Conservation (phyloP, 2,888 invertebrate genomes). For the Polymixis flavicincta region DNA sequence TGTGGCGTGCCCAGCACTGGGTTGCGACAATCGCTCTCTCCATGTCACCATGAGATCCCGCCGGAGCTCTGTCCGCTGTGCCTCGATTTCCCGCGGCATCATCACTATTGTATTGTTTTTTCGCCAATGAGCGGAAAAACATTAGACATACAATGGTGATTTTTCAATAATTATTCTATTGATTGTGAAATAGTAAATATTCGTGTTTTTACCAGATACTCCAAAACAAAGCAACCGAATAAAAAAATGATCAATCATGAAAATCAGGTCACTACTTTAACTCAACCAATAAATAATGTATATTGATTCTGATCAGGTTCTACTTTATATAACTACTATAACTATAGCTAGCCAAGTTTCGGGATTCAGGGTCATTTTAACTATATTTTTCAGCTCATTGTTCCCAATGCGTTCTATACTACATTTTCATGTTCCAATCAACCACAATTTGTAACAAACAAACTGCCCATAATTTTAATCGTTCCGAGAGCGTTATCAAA, state of each 20-base stretch:
- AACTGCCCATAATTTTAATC: background rate
- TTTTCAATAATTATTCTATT: background rate
- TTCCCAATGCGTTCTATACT: background rate
- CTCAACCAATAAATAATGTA: background rate
- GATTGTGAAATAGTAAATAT: background rate
- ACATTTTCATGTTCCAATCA: background rate
- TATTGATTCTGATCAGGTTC: background rate
- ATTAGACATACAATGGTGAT: background rate
- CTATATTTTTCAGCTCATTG: background rate
- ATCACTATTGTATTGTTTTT: background rate
- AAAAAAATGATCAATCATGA: background rate
- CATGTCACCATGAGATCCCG: no score
- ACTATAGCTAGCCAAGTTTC: no score
- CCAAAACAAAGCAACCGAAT: background rate
- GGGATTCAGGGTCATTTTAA: background rate
- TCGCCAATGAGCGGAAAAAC: background rate
- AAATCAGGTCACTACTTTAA: background rate
- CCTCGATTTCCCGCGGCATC: no score
- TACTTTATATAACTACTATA: background rate
- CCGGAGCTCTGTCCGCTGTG: no score
- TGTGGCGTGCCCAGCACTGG: no score
- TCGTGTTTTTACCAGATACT: background rate
- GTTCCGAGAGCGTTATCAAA: background rate
- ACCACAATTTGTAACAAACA: background rate
- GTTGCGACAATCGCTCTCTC: no score